Conservation (phyloP, 2,888 invertebrate species). For the Stratiomys singularior region DNA sequence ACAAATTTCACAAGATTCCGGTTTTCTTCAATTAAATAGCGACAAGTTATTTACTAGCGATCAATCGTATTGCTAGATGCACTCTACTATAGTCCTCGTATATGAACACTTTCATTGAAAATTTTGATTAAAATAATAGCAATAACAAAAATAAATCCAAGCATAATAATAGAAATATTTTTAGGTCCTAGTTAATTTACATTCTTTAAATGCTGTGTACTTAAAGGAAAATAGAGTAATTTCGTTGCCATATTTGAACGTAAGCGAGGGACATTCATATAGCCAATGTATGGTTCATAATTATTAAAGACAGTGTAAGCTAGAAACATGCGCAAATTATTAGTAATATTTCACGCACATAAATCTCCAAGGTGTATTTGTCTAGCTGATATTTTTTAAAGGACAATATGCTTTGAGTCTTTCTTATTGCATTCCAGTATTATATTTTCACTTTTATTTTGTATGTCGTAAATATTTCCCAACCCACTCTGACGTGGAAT, state of each 20-base stretch:
- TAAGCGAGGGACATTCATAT: constrained; percentile 9
- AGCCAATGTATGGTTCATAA: not conserved
- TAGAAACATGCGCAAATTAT: not conserved
- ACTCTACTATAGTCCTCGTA: constrained; percentile 1
- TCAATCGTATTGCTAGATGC: constrained; percentile 45
- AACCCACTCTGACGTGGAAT: too few species aligned
- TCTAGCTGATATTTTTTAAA: too few species aligned
- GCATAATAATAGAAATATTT: constrained; percentile 25
- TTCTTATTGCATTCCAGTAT: too few species aligned
- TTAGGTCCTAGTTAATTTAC: constrained; percentile 31
- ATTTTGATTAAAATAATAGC: constrained; percentile 22
- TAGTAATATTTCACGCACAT: too few species aligned
- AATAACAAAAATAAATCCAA: constrained; percentile 13
- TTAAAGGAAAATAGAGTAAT: constrained; percentile 40
- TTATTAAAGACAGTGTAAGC: constrained; percentile 45
- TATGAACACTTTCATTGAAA: not conserved
- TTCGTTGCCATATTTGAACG: constrained; percentile 40
- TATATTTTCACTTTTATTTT: too few species aligned
- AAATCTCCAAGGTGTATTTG: too few species aligned
- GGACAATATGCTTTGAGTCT: too few species aligned
- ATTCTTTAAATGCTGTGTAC: constrained; percentile 33
- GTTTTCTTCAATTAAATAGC: constrained; percentile 44
- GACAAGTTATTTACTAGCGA: constrained; percentile 48
- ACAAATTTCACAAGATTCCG: constrained; percentile 43
- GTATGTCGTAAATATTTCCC: too few species aligned